Base-by-base conservation (phyloP, 1,140 invertebrate genomes). In the Aphidius ervi region DNA sequence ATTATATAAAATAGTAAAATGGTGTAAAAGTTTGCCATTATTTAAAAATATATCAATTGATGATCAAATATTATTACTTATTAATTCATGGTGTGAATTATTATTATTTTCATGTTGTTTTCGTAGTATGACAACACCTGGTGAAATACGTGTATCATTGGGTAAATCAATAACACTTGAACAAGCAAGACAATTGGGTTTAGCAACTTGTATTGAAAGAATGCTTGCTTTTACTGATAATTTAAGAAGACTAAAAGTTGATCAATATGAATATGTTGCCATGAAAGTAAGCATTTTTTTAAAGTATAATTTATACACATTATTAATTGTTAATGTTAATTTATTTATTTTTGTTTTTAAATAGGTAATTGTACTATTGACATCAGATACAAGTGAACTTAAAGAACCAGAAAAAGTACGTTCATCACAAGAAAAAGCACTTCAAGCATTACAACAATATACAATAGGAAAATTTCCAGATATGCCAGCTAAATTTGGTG, bases 81-180 rank as follows among this genome's bases (percentile, higher is more conserved):
- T 98, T 68, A 98, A 98, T 78, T 95, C 94, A 47, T 99, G 95
- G 95, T 97, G 94, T 78, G 95, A 99, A 78, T 78, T 99, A 56
- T 78, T 98, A 59, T 83, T 97, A 41, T 90, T 98, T 71, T 95
- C 93, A 20, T 95, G 93, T 78, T 95, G 93, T 72, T 95, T 92
- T 79, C 87, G 92, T 42, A 93, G 92, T 9, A 90, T 95, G 77
- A 84, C 86, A 53, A 90, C 88, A 42, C 93, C 92, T 1, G 92
- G 92, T 37, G 90, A 94, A 73, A 93, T 96, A 63, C 83, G 90
- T 57, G 89, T 94, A 46, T 87, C 88, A 10, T 82, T 87, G 41
- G 88, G 87, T 10, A 87, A 91, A 63, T 87, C 88, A 55, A 90
- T 94, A 61, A 89, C 88, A 3, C 75, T 93, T 46, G 83, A 88